Base-by-base conservation (phyloP, 35 echinoderm and acorn worm species). In the Ptychodera flava region DNA sequence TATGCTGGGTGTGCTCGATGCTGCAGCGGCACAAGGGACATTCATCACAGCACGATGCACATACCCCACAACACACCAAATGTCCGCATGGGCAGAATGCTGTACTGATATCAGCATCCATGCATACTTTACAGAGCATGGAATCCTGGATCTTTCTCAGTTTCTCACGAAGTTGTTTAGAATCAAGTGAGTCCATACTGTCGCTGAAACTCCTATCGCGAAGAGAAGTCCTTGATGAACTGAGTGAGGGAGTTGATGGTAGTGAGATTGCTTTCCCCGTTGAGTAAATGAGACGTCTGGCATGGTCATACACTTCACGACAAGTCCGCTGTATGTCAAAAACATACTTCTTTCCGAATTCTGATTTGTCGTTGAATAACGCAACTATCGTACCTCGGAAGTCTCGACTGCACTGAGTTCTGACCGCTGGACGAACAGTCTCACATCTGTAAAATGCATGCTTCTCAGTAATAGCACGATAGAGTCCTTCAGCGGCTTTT, bases 241-340 rank as follows among this genome's bases (percentile, higher is more conserved):
- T 64, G 6, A 64, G 45, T 64, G 45, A 64, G 6, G 45, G 45
- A 64, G 45, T 64, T 64, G 45, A 64, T 64, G 45, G 45, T 64
- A 64, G 22, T 64, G 45, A 64, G 45, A 64, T 64, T 64, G 45
- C 45, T 64, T 64, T 64, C 22, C 45, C 45, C 22, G 45, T 64
- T 64, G 45, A 64, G 45, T 64, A 22, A 64, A 64, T 64, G 6
- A 64, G 82, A 22, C 96, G 87, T 16, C 93, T 83, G 14, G 96
- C 87, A 28, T 88, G 33, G 34, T 99, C 96, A 36, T 99, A 90
- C 1, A 94, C 93, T 38, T 99, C 96, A 30, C 88, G 85, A 35
- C 88, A 91, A 29, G 96, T 99, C 27, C 96, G 88, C n/a, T 86
- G 83, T 22, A 99, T 81, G 52, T 99, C 96, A 82, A 99, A 99